Base-by-base conservation (phyloP, 2,113 vertebrate genomes). In the Apteryx mantelli region DNA sequence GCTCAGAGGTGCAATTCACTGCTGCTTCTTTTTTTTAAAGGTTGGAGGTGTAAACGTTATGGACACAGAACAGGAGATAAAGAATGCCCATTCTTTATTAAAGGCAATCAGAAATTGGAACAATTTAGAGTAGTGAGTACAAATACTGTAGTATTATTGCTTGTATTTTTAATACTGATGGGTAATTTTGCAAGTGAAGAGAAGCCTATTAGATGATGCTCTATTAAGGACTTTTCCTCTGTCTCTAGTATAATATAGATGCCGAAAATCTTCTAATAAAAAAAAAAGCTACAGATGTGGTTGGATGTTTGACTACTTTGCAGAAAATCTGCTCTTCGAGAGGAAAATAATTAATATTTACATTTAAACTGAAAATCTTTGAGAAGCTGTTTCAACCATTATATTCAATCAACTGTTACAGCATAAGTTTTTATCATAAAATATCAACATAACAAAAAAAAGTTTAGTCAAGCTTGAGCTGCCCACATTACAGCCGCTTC, bases 71-170 rank as follows among this genome's bases (percentile, higher is more conserved):
- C 99, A 10, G 99, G 99, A 89, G 99, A 99, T 95, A 98, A 96
- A 89, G 99, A 99, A 93, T 99, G 99, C 88, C 99, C 99, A 3
- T 99, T 99, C 98, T 99, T 99, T 97, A 99, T 99, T 97, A 99
- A 99, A 98, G 99, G 99, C 95, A 99, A 99, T 97, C 99, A 99
- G 97, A 99, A 99, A 96, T 97, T 99, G 97, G 99, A 99, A 95
- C 99, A 99, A 97, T 99, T 99, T 98, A 98, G 99, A 98, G 99
- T 99, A 97, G 99, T 99, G 98, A 99, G 99, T 98, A 95, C 56
- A 88, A 92, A 92, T 61, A 36, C 48, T 85, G 53, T 58, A 64
- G 8, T 86, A 55, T 88, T 86, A 11, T 30, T 86, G 69, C 77
- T 60, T 42, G 7, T 92, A 34, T 81, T 65, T 93, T 88, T 86